Conservation (phyloP, 30 jellyfish, hydroid and myxozoan genomes). For the Chironex yamaguchii region DNA sequence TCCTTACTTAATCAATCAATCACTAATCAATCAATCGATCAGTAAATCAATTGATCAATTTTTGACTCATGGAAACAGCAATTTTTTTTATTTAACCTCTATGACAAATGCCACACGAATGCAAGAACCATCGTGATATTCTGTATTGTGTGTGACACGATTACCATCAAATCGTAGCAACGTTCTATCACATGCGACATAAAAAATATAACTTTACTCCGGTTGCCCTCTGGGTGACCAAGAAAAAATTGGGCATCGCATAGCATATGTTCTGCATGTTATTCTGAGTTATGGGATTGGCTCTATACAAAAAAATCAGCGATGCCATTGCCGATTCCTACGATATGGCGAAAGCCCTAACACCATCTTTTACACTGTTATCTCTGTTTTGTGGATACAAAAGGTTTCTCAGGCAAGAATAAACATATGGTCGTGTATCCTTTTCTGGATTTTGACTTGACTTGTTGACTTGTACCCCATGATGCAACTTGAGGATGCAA, state of each 20-base stretch:
- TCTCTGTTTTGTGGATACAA: conserved; percentile 14
- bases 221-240: conserved; percentile 21
- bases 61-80: neutral
- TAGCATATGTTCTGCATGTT: conserved; percentile 15
- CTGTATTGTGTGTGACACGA: conserved; percentile 6
- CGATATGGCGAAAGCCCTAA: neutral
- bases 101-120: conserved; percentile 4
- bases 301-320: conserved; percentile 12
- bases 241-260: conserved; percentile 24
- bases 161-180: conserved; percentile 18
- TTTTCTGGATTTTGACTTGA: conserved; percentile 7
- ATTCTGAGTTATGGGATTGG: conserved; percentile 22
- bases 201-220: neutral
- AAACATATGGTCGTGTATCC: conserved; percentile 16
- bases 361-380: conserved; percentile 2
- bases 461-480: conserved; percentile 13
- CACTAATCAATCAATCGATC: too few relatives aligned
- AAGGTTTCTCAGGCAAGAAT: conserved; percentile 20
- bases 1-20: too few relatives aligned
- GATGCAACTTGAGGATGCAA: neutral
- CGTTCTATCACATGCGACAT: conserved; percentile 10
- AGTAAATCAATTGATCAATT: conserved; percentile 2
- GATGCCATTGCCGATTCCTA: conserved; percentile 31
- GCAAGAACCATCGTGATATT: conserved; percentile 34
- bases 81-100: neutral